Base-by-base conservation (phyloP, 37 sponge, comb jelly and placozoan genomes). In the Haliclona indistincta region DNA sequence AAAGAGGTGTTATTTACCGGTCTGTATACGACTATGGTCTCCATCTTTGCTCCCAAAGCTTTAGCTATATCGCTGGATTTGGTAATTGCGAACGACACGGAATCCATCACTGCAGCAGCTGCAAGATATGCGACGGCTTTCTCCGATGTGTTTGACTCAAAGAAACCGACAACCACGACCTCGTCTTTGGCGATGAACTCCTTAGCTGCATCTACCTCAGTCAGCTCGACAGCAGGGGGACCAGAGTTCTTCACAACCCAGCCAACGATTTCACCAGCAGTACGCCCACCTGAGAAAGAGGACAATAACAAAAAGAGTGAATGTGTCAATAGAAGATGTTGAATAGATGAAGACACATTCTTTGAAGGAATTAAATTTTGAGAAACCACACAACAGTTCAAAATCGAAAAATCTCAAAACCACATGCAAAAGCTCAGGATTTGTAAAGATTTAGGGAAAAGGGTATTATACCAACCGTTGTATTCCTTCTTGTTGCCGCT, bases 191-290 rank as follows among this genome's bases (percentile, higher is more conserved):
- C 75, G 17, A 71, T 17, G 69, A 93, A 90, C 28, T 63, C 74
- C 30, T 78, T 81, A 29, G 83, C 89, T 30, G 76, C 77, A 37
- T 93, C 91, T 30, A 34, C 44, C 0, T 83, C 64, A 30, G 67
- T 64, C 25, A 99, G 90, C 0, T 42, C 60, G 5, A 56, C 61
- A 52, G 88, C 88, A 22, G 94, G 86, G 53, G 94, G 92, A 0
- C 99, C 99, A 2, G 96, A 93, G 41, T 88, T 88, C 84, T 96
- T 95, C 72, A 77, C 68, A 36, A 99, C 61, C 99, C 99, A 99
- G 54, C 51, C 67, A 4, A 99, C 91, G 45, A 99, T 99, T 49
- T 91, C 99, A 13, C 53, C 70, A 32, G 92, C 89, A 29, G 77
- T 87, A 34, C 99, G 83, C 13, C 90, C 94, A 75, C 88, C 96